These are phyloP conservation scores for Aphyosemion australe DNA, from an alignment of 2,113 vertebrate genomes.

Conservation along the genomic window DNA sequence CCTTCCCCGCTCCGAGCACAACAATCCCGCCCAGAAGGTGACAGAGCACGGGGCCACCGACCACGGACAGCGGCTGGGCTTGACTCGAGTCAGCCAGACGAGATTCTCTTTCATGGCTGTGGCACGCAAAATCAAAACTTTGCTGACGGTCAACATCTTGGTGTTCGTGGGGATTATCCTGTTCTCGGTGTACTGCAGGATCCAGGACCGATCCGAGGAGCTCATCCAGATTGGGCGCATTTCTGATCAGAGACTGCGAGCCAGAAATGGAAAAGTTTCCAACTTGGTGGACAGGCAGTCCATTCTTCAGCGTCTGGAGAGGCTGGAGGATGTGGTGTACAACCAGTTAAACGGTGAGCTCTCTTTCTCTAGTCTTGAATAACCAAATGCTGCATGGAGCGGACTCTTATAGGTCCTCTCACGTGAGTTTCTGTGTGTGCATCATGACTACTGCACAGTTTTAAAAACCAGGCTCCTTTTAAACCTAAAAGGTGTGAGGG, in stretches of 20 bases:
- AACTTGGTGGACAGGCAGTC: constrained; percentile 88
- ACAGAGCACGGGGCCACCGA: constrained; percentile 34
- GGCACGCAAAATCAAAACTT: constrained; percentile 98
- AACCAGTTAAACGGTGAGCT: constrained; percentile 91
- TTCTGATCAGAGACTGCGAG: constrained; percentile 86
- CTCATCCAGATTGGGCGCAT: constrained; percentile 88
- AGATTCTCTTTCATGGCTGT: constrained; percentile 88
- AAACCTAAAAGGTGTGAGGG: neutral
- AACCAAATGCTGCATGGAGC: neutral
- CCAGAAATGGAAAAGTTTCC: constrained; percentile 85
- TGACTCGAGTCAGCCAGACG: constrained; percentile 71
- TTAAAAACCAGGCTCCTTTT: too few relatives aligned
- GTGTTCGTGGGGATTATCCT: constrained; percentile 96
- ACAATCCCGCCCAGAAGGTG: constrained; percentile 41
- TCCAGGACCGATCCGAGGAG: constrained; percentile 92
- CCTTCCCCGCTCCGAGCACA: constrained; percentile 21
- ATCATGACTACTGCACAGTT: constrained; percentile 30
- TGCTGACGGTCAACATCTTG: constrained; percentile 98
- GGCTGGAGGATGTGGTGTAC: constrained; percentile 97
- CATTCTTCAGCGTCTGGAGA: constrained; percentile 94
- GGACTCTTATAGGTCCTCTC: too few relatives aligned
- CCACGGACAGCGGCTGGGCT: constrained; percentile 69
- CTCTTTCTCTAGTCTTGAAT: neutral
- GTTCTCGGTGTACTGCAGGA: constrained; percentile 97
- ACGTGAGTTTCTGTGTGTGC: neutral